A percentile compares a stretch with the other conserved stretches of the same genome.
These are phyloP conservation scores for Poeciliopsis prolifica DNA, from an alignment of 2,113 vertebrate species.

Conservation along the genomic window DNA sequence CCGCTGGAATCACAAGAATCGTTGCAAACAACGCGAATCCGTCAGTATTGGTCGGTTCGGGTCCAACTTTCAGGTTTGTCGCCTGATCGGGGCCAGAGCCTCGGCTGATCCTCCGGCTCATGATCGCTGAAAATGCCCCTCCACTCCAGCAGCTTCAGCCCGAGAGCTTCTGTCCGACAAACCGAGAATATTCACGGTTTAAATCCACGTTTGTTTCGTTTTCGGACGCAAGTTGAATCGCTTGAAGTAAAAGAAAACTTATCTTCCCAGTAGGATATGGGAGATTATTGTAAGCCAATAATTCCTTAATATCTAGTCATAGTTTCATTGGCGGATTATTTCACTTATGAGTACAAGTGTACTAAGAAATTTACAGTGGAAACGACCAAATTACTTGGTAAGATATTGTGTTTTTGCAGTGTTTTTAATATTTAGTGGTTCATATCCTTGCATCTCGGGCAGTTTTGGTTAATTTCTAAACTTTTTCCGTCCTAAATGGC, in stretches of 20 bases:
- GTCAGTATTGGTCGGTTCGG: neutral
- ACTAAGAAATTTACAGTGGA: too few species aligned
- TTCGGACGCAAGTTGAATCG: neutral
- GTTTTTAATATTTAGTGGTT: neutral
- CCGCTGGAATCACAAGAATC: conserved; percentile 1
- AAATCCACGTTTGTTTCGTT: neutral
- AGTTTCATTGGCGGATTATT: too few species aligned
- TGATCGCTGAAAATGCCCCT: conserved; percentile 40
- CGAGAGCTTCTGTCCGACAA: neutral
- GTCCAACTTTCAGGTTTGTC: conserved; percentile 28
- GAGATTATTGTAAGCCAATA: too few species aligned
- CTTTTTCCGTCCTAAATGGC: neutral
- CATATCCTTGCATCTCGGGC: neutral
- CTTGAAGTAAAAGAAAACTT: too few species aligned
- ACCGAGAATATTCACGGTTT: neutral
- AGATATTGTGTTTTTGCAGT: too few species aligned
- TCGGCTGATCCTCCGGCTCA: neutral
- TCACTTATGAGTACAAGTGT: too few species aligned
- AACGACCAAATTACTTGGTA: too few species aligned
- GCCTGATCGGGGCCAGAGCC: neutral
- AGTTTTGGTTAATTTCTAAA: neutral
- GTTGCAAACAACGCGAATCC: neutral
- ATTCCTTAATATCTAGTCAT: too few species aligned
- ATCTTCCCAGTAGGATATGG: too few species aligned
- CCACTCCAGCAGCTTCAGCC: neutral